Evolutionary conservation across 2,113 vertebrate species (phyloP).

Genomic region (Channa argus): DNA sequence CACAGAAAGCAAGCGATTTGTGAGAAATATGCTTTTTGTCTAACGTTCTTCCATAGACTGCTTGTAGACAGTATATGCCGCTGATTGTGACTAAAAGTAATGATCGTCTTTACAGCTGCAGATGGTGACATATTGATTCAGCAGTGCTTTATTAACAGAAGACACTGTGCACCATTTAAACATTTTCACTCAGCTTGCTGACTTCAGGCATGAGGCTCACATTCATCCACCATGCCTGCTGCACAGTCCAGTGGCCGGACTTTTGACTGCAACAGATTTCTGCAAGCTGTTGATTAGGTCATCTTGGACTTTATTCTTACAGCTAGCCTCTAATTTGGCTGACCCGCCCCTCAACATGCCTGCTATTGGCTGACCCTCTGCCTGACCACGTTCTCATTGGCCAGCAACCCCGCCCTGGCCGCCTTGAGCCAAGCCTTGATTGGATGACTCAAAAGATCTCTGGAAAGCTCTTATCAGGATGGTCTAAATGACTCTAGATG

Average conservation of each 20-base stretch:
- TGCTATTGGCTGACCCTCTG: slow-evolving; percentile 74
- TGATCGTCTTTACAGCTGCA: slow-evolving; percentile 32
- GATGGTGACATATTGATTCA: slow-evolving; percentile 22
- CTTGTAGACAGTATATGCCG: slow-evolving; percentile 39
- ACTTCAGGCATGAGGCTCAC: slow-evolving; percentile 9
- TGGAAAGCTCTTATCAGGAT: slow-evolving; percentile 70
- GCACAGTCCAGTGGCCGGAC: slow-evolving; percentile 60
- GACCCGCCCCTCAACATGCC: slow-evolving; percentile 65
- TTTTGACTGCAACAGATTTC: slow-evolving; percentile 81
- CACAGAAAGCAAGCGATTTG: slow-evolving; percentile 57
- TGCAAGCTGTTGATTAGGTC: slow-evolving; percentile 80
- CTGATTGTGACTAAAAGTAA: slow-evolving; percentile 49
- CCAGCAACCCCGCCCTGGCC: slow-evolving; percentile 40
- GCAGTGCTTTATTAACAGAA: slow-evolving; percentile 7
- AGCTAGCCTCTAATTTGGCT: slow-evolving; percentile 68
- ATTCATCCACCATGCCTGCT: slow-evolving; percentile 49
- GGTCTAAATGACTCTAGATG: slow-evolving; percentile 60
- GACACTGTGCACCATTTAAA: slow-evolving; percentile 15
- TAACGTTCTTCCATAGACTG: slow-evolving; percentile 39
- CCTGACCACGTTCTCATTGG: slow-evolving; percentile 64
- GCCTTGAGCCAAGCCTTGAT: slow-evolving; percentile 67
- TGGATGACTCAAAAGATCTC: slow-evolving; percentile 72
- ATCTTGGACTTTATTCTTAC: slow-evolving; percentile 68
- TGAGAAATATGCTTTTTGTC: slow-evolving; percentile 44
- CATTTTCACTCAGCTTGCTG: slow-evolving; percentile 1